Percentiles rank a stretch among this genome's conserved stretches.
phyloP scores from a whole-genome alignment of 2,113 vertebrate species.

The Ochotona curzoniae region DNA sequence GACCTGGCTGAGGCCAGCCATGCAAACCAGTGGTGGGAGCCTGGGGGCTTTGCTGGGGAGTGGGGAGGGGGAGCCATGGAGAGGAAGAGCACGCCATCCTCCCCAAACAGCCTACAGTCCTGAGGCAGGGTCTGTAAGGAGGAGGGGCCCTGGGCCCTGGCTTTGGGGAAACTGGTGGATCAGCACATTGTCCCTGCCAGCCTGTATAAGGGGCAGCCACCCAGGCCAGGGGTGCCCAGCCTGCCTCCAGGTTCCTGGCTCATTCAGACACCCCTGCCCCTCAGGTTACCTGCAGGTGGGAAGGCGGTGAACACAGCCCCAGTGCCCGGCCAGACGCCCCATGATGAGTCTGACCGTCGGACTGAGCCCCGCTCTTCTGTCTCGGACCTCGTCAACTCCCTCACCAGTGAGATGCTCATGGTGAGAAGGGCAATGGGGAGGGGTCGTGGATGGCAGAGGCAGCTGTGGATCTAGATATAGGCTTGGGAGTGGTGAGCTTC shows the following conservation, averaged over 20 bases:
- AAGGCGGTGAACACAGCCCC: slow-evolving; percentile 91
- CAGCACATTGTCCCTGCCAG: neutral
- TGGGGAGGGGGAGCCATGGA: neutral
- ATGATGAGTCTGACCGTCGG: slow-evolving; percentile 90
- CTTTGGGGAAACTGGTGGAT: neutral
- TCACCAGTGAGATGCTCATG: slow-evolving; percentile 99
- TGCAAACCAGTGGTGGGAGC: neutral
- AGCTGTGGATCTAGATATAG: accelerated
- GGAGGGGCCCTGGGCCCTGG: neutral
- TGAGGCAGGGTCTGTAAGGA: neutral
- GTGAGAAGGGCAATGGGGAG: slow-evolving; percentile 88
- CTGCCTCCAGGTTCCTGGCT: neutral
- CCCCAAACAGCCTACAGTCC: neutral
- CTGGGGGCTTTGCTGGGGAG: neutral
- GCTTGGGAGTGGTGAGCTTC: neutral
- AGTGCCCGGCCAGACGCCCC: slow-evolving; percentile 89
- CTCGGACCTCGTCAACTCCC: slow-evolving; percentile 96
- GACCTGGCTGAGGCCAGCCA: neutral
- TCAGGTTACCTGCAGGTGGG: slow-evolving; percentile 90
- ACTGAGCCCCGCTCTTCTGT: slow-evolving; percentile 95
- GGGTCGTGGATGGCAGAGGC: slow-evolving; percentile 84
- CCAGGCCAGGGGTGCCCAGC: neutral
- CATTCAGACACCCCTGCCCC: slow-evolving; percentile 57
- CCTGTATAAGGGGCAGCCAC: neutral
- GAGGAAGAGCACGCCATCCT: neutral